Base-by-base conservation (phyloP, 2,888 invertebrate species). In the Netelia inedita region DNA sequence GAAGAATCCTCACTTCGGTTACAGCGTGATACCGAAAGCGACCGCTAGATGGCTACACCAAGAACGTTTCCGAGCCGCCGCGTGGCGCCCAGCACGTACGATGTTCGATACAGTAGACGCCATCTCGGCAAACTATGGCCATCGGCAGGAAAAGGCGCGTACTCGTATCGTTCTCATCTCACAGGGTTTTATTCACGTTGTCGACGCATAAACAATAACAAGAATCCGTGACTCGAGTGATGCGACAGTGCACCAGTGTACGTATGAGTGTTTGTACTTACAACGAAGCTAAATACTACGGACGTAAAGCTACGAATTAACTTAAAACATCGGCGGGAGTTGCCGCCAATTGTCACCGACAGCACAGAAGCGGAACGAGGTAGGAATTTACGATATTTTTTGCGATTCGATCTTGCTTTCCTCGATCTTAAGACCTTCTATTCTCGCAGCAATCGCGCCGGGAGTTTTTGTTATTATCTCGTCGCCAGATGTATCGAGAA, bases 321-420 rank as follows among this genome's bases (percentile, higher is more conserved):
- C 9, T 23, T 14, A 46, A 16, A 53, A 21, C 11, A 69, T 21
- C 8, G 23, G 21, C 3, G 21, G n/a, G n/a, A 69, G 28, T 46
- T n/a, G 14, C n/a, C 63, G 16, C 35, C 23, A 35, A 35, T 35
- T 35, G 5, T 35, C 35, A 35, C 35, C 35, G 35, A 35, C 35
- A 35, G 35, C 63, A 66, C 21, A 8, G 21, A 23, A 23, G 21
- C 19, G n/a, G 21, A 14, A 68, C n/a, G n/a, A 69, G 35, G 46
- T 57, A 57, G 8, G 10, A 74, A 55, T 71, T 80, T 87, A 90
- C n/a, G 88, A 86, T 86, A 90, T 90, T 73, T 85, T 89, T 43
- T 87, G 88, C 1, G 86, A 81, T 46, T 79, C 85, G 10, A 80
- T 65, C 75, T 88, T 82, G 28, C 23, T 71, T n/a, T 80, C 86